These are phyloP conservation scores for Allolobophora icterica DNA, from an alignment of 2,888 invertebrate genomes.

Conservation along the genomic window DNA sequence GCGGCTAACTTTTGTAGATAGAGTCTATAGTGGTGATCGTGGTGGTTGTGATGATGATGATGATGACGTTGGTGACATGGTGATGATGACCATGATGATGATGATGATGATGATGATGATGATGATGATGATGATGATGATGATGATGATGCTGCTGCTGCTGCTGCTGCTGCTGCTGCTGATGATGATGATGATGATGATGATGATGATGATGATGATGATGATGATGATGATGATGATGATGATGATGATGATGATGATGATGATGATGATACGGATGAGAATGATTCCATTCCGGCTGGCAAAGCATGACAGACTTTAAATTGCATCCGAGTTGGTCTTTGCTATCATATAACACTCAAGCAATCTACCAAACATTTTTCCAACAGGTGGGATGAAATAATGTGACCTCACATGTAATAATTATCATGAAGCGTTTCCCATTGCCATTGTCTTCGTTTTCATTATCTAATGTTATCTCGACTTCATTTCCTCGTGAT, in stretches of 20 bases:
- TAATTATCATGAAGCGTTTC: background rate
- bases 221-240: too few species aligned
- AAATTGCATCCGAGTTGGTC: background rate
- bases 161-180: too few species aligned
- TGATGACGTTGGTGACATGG: background rate
- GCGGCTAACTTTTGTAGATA: too few species aligned
- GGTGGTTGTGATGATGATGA: background rate
- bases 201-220: too few species aligned
- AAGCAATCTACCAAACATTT: background rate
- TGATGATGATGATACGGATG: too few species aligned
- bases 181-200: too few species aligned
- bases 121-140: too few species aligned
- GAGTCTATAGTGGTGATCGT: background rate
- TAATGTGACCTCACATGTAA: background rate
- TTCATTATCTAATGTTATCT: background rate
- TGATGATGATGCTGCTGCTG: too few species aligned
- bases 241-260: too few species aligned
- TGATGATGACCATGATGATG: background rate
- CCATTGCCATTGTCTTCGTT: background rate
- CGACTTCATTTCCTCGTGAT: background rate
- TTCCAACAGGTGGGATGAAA: background rate
- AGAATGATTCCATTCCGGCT: background rate
- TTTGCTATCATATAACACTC: background rate
- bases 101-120: background rate
- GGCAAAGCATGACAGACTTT: background rate